These are phyloP conservation scores for Arctocebus calabarensis DNA, from an alignment of 2,797 vertebrate genomes.

Conservation along the genomic window DNA sequence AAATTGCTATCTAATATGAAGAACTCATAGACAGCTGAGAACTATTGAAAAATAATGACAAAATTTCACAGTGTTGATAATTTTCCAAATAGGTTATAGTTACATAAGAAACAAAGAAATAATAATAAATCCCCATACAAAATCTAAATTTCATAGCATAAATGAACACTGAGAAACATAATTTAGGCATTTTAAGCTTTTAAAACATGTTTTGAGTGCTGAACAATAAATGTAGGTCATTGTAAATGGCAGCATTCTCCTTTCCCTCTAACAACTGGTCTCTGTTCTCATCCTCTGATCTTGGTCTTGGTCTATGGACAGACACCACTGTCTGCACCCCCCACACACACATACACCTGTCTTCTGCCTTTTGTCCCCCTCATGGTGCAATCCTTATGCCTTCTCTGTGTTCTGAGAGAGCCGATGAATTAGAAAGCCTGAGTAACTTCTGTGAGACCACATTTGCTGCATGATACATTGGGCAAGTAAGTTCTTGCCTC, in stretches of 20 bases:
- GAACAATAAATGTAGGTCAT: constrained; percentile 17
- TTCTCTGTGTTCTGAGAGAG: not conserved
- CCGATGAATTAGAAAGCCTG: not conserved
- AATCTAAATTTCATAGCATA: constrained; percentile 30
- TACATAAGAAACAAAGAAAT: constrained; percentile 45
- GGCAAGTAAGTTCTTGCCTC: not conserved
- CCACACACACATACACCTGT: not conserved
- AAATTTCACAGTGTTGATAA: constrained; percentile 38
- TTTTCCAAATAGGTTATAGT: constrained; percentile 34
- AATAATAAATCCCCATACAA: constrained; percentile 23
- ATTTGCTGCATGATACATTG: not conserved
- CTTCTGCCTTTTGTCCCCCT: not conserved
- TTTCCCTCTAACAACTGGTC: not conserved
- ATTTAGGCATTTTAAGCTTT: constrained; percentile 42
- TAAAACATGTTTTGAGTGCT: constrained; percentile 41
- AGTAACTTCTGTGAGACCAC: not conserved
- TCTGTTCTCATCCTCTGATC: constrained; percentile 17
- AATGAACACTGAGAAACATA: constrained; percentile 28
- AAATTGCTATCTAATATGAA: constrained; percentile 5
- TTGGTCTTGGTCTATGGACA: not conserved
- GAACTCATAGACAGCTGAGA: constrained; percentile 35
- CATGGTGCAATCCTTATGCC: not conserved
- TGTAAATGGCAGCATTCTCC: not conserved
- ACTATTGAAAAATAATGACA: constrained; percentile 44
- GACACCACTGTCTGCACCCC: not conserved